Percentiles rank a stretch among this genome's conserved stretches.
These are phyloP conservation scores for Chitala chitala DNA, from an alignment of 2,113 vertebrate genomes.

Conservation along the genomic window DNA sequence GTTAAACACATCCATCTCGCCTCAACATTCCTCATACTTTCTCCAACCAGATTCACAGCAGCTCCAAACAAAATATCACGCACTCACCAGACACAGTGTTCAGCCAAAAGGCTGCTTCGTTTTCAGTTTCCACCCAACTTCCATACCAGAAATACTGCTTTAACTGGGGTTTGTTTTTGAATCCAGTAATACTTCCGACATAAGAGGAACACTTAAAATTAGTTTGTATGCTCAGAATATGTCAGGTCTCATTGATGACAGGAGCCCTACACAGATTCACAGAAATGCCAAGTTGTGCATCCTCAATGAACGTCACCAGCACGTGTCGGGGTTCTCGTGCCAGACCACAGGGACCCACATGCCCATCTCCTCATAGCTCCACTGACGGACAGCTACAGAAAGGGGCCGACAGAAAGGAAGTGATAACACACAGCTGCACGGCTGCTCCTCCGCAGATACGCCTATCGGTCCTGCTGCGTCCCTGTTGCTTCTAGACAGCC, in stretches of 20 bases:
- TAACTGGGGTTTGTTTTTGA: not conserved
- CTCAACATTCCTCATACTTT: too few species aligned
- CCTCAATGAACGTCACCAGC: not conserved
- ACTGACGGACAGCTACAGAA: constrained; percentile 45
- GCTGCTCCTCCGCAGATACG: constrained; percentile 53
- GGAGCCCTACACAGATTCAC: not conserved
- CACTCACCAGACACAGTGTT: not conserved
- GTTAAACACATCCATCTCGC: too few species aligned
- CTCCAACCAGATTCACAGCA: too few species aligned
- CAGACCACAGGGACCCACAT: not conserved
- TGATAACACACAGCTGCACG: constrained; percentile 49
- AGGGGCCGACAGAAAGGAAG: constrained; percentile 50
- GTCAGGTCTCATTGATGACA: too few species aligned
- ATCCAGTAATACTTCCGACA: too few species aligned
- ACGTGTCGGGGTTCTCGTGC: not conserved
- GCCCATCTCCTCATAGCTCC: not conserved
- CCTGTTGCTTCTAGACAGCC: not conserved
- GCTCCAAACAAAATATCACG: not conserved
- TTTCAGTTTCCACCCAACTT: not conserved
- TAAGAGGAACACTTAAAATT: not conserved
- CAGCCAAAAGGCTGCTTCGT: not conserved
- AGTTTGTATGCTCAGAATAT: too few species aligned
- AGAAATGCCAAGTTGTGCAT: not conserved
- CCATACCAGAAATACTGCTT: not conserved
- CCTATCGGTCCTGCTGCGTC: not conserved